Evolutionary conservation across 2,797 vertebrate genomes (phyloP), one percentile per base, ranked within the genome.

Genomic region (Numenius phaeopus): DNA sequence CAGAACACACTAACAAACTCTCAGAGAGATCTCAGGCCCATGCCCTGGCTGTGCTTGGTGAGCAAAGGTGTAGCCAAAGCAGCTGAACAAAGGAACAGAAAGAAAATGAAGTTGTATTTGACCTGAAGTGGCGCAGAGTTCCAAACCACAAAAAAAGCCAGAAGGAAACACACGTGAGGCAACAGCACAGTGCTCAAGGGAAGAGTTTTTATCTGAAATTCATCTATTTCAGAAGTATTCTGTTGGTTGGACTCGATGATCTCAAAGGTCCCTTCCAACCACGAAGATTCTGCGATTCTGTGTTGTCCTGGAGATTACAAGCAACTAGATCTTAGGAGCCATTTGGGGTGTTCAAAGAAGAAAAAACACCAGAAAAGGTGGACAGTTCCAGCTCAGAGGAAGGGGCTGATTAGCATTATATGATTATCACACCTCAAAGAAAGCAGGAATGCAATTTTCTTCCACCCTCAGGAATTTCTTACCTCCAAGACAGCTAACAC

Each of bases 401-500:
- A 83, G 21, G 9, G 17, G 20, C 7, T 76, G 18, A 72, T 73
- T 3, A 42, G 21, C n/a, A 34, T n/a, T 3, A 21, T 7, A 3
- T 37, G 39, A 76, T 30, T 18, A 4, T n/a, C 76, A 47, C 30
- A 62, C 11, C 39, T 22, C 37, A 37, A 59, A 77, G 42, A 24
- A 81, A 57, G 10, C 47, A 58, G 37, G 4, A 91, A 37, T 20
- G 26, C 21, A 9, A 6, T 34, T 66, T 54, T 42, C 17, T 3
- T 7, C 17, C 12, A 32, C 44, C 75, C 64, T 73, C 6, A 78
- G 17, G 59, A 22, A 85, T 18, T n/a, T 57, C 97, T 97, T 86
- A 99, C 99, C 99, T 99, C 99, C 90, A 99, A 70, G 72, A 99
- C 99, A 10, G 99, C 99, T 52, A 99, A 98, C 82, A 99, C 99